A percentile compares a stretch with the other conserved stretches of the same genome.
These are phyloP conservation scores for Physella acuta DNA, from an alignment of 1,140 invertebrate genomes.

Conservation along the genomic window DNA sequence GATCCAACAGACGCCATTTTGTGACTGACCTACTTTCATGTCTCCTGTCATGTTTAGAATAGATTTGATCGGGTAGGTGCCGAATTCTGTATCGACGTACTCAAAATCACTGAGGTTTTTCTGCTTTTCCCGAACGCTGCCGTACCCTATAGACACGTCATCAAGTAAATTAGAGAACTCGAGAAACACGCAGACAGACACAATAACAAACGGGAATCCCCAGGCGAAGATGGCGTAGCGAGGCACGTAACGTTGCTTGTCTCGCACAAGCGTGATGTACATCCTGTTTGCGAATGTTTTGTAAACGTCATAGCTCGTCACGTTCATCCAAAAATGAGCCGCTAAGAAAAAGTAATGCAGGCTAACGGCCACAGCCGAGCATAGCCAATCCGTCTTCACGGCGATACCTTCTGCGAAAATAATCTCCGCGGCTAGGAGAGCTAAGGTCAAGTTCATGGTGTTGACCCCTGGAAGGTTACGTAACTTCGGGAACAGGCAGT, in stretches of 20 bases:
- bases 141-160: slow-evolving; percentile 42
- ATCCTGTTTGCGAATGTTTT: slow-evolving; percentile 65
- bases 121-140: not conserved
- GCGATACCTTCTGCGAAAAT: slow-evolving; percentile 57
- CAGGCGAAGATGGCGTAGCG: slow-evolving; percentile 65
- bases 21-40: not conserved
- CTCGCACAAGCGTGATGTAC: slow-evolving; percentile 37
- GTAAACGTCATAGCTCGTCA: slow-evolving; percentile 67
- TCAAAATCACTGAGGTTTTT: not conserved
- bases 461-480: slow-evolving; percentile 65
- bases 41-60: too few relatives aligned
- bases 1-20: slow-evolving; percentile 60
- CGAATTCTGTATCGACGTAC: not conserved
- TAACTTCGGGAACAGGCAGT: slow-evolving; percentile 59
- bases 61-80: not conserved
- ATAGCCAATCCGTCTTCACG: slow-evolving; percentile 34
- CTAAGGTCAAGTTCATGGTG: slow-evolving; percentile 62
- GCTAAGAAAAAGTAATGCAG: slow-evolving; percentile 65
- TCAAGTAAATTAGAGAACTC: slow-evolving; percentile 59
- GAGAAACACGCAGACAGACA: slow-evolving; percentile 59
- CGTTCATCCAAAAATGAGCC: slow-evolving; percentile 68
- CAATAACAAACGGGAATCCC: slow-evolving; percentile 62
- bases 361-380: slow-evolving; percentile 56
- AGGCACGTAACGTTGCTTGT: slow-evolving; percentile 57
- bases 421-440: slow-evolving; percentile 62